These are phyloP conservation scores for Moxostoma hubbsi DNA, from an alignment of 2,797 vertebrate genomes.

Conservation along the genomic window DNA sequence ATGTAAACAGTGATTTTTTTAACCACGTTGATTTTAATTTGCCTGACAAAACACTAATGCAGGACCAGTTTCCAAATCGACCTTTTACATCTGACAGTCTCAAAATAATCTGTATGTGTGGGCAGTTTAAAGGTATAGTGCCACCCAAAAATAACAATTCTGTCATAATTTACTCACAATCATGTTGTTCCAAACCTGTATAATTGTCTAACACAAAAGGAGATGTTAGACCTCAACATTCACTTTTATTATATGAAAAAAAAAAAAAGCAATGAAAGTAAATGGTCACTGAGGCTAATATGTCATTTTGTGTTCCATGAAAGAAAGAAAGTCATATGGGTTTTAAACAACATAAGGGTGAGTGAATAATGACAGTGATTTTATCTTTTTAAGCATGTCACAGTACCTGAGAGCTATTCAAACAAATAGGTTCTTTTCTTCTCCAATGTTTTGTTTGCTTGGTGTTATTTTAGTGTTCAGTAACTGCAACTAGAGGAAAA, in stretches of 20 bases:
- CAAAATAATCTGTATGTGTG: slow-evolving; percentile 64
- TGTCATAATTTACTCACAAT: too few species aligned
- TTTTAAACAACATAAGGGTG: too few species aligned
- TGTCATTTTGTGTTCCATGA: too few species aligned
- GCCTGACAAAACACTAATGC: slow-evolving; percentile 27
- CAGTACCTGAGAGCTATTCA: slow-evolving; percentile 71
- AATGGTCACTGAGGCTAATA: too few species aligned
- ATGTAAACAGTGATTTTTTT: slow-evolving; percentile 37
- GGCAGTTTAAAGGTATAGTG: slow-evolving; percentile 17
- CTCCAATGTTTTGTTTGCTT: slow-evolving; percentile 58
- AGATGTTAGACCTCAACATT: too few species aligned
- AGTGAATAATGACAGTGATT: too few species aligned
- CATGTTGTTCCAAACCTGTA: too few species aligned
- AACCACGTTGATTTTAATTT: slow-evolving; percentile 39
- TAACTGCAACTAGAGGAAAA: background rate
- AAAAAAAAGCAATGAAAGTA: too few species aligned
- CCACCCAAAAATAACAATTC: too few species aligned
- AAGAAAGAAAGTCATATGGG: too few species aligned
- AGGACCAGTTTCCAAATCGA: slow-evolving; percentile 51
- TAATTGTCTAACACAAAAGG: too few species aligned
- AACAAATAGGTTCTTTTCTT: slow-evolving; percentile 70
- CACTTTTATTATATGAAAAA: too few species aligned
- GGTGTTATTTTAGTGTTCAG: slow-evolving; percentile 27
- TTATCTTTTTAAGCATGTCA: slow-evolving; percentile 55
- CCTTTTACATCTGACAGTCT: slow-evolving; percentile 65